These are phyloP conservation scores for Luscinia luscinia DNA, from an alignment of 2,797 vertebrate genomes.

Conservation along the genomic window DNA sequence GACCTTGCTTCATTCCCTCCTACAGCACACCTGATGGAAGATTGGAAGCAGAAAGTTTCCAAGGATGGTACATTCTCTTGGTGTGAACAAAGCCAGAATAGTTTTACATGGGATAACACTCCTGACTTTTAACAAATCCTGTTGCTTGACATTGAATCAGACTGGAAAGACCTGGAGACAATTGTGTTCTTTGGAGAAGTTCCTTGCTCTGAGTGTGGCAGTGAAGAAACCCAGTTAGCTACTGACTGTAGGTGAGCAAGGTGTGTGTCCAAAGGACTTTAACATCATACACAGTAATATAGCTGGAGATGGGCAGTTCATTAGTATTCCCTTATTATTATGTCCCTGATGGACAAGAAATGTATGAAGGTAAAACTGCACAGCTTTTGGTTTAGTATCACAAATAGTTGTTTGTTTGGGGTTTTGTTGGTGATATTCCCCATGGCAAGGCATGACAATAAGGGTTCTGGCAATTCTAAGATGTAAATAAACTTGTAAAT, in stretches of 20 bases:
- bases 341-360: not conserved
- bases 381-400: not conserved
- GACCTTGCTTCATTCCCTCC: fast-evolving
- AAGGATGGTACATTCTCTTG: not conserved
- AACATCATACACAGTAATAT: not conserved
- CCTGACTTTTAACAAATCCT: not conserved
- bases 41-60: not conserved
- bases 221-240: not conserved
- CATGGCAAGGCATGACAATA: not conserved
- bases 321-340: not conserved
- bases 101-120: not conserved
- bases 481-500: not conserved
- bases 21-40: not conserved
- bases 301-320: not conserved
- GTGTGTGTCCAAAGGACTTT: not conserved
- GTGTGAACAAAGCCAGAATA: not conserved
- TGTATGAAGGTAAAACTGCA: not conserved
- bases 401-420: not conserved
- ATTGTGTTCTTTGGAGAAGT: not conserved
- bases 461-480: not conserved
- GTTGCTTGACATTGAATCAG: not conserved
- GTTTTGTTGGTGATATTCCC: not conserved
- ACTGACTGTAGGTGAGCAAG: fast-evolving
- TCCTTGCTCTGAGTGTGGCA: not conserved
- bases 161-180: not conserved